Evolutionary conservation across 2,113 vertebrate species (phyloP).

Genomic region (Stigmatopora argus): DNA sequence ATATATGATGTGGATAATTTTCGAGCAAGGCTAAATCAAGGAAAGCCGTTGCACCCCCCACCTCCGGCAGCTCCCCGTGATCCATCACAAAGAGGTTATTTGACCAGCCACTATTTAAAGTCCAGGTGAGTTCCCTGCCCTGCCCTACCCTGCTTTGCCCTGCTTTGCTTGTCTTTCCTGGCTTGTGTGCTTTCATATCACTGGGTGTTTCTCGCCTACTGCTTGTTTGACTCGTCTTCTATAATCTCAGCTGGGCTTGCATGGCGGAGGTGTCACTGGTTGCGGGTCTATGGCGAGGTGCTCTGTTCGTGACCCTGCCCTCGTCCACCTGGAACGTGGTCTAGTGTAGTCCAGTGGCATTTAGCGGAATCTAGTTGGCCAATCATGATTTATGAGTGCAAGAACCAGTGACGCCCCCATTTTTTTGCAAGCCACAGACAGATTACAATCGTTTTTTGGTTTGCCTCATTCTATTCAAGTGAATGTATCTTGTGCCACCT

Average conservation of each 20-base stretch:
- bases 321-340: too few relatives aligned
- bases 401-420: too few relatives aligned
- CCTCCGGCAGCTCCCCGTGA: constrained; percentile 64
- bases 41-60: constrained; percentile 62
- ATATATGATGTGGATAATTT: constrained; percentile 29
- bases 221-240: constrained; percentile 43
- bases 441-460: constrained; percentile 25
- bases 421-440: too few relatives aligned
- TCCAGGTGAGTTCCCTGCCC: constrained; percentile 71
- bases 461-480: constrained; percentile 43
- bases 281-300: too few relatives aligned
- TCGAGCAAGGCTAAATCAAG: constrained; percentile 46
- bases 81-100: constrained; percentile 67
- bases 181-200: constrained; percentile 50
- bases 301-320: too few relatives aligned
- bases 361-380: too few relatives aligned
- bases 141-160: neutral
- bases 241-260: too few relatives aligned
- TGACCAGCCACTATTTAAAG: constrained; percentile 61
- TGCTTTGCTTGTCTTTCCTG: constrained; percentile 37
- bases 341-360: too few relatives aligned
- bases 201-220: constrained; percentile 46
- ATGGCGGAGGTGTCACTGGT: too few relatives aligned
- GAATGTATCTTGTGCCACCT: constrained; percentile 64
- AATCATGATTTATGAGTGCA: too few relatives aligned